Percentiles rank a stretch among this genome's conserved stretches.
These are phyloP conservation scores for Rhagophthalmus giganteus DNA, from an alignment of 2,888 invertebrate species.

Conservation along the genomic window DNA sequence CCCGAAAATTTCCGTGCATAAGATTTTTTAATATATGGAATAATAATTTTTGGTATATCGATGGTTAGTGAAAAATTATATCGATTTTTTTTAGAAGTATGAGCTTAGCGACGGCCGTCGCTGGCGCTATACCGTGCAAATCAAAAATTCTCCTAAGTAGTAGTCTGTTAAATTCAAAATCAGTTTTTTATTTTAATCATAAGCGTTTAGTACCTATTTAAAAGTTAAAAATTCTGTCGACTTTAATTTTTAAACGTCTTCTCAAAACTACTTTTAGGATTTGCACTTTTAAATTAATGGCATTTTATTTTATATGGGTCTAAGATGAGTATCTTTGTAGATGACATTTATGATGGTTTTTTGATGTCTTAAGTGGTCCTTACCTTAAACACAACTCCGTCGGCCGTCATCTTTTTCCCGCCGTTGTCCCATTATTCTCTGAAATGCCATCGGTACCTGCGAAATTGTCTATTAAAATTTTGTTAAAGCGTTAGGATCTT, in stretches of 20 bases:
- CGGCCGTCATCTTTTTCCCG: constrained; percentile 22
- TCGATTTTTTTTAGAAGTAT: no score
- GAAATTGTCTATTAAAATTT: constrained; percentile 9
- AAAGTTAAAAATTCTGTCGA: neutral
- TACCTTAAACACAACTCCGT: constrained; percentile 24
- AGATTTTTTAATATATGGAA: no score
- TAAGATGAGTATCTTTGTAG: constrained; percentile 27
- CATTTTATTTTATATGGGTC: constrained; percentile 14
- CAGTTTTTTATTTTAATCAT: no score
- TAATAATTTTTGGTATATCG: no score
- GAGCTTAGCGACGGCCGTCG: neutral
- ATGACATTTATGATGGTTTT: constrained; percentile 29
- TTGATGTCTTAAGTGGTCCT: constrained; percentile 32
- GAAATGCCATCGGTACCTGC: constrained; percentile 23
- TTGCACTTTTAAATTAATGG: constrained; percentile 11
- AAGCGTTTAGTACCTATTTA: no score
- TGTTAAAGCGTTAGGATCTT: neutral
- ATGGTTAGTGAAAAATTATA: no score
- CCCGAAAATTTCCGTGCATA: no score
- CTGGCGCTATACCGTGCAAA: neutral
- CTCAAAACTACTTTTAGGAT: neutral
- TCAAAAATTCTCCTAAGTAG: no score
- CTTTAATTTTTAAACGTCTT: neutral
- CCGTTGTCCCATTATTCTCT: constrained; percentile 19
- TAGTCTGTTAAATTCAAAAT: no score